Conservation (phyloP, 2,888 invertebrate species). For the Cataglyphis rosenhaueri region DNA sequence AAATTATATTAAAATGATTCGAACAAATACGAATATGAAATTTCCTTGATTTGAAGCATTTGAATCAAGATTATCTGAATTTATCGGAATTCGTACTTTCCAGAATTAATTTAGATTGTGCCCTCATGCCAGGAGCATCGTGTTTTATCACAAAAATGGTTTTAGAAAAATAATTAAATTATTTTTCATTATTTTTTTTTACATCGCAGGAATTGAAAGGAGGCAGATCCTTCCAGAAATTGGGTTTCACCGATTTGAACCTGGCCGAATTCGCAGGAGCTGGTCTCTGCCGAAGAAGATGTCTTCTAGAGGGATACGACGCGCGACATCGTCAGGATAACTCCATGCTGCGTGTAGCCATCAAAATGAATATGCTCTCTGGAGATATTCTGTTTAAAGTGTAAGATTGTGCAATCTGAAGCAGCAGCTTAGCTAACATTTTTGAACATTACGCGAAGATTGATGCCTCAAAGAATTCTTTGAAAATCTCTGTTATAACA, state of each 20-base stretch:
- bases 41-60: not conserved
- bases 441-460: not conserved
- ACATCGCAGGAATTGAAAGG: conserved; percentile 89
- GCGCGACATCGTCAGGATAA: conserved; percentile 97
- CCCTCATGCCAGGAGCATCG: not conserved
- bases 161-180: not conserved
- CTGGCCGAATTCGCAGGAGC: conserved; percentile 98
- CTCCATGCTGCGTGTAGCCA: conserved; percentile 96
- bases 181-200: not conserved
- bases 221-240: conserved; percentile 96
- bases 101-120: not conserved
- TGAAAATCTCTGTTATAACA: not conserved
- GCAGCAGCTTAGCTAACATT: not conserved
- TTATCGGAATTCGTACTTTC: not conserved
- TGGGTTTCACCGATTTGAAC: conserved; percentile 99
- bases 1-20: not conserved
- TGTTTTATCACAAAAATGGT: not conserved
- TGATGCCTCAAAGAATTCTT: not conserved
- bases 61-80: not conserved
- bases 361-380: conserved; percentile 97
- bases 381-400: conserved; percentile 99
- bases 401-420: conserved; percentile 87
- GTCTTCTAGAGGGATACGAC: conserved; percentile 98
- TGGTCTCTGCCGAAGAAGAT: conserved; percentile 94
- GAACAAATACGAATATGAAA: not conserved